phyloP scores from a whole-genome alignment of 1,140 invertebrate species.

The Pseudomyrmex pallidus region DNA sequence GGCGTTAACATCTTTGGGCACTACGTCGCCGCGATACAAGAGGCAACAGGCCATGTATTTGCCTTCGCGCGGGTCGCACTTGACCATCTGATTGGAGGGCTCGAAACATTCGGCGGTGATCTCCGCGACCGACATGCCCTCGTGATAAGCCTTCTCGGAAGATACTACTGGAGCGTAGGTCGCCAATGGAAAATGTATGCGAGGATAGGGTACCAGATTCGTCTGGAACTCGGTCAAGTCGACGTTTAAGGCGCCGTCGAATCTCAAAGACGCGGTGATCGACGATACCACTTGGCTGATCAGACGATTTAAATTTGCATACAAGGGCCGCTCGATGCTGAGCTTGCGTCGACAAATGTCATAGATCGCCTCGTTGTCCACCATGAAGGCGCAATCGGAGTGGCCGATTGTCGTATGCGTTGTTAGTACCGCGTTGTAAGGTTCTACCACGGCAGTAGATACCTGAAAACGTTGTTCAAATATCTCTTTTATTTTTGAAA shows the following conservation, averaged over 20 bases:
- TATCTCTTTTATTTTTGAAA: too few relatives aligned
- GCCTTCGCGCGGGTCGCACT: slow-evolving; percentile 69
- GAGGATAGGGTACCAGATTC: slow-evolving; percentile 69
- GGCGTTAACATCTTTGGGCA: slow-evolving; percentile 89
- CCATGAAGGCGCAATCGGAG: slow-evolving; percentile 73
- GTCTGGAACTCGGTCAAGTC: slow-evolving; percentile 72
- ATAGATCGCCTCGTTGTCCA: slow-evolving; percentile 71
- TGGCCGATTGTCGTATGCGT: slow-evolving; percentile 69
- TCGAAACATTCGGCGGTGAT: slow-evolving; percentile 72
- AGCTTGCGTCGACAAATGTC: slow-evolving; percentile 71
- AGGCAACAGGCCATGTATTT: slow-evolving; percentile 90
- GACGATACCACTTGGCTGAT: slow-evolving; percentile 72
- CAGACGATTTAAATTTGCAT: slow-evolving; percentile 69
- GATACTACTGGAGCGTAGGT: slow-evolving; percentile 71
- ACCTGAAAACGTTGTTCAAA: slow-evolving; percentile 46
- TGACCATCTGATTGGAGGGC: slow-evolving; percentile 71
- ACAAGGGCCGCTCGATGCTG: slow-evolving; percentile 66
- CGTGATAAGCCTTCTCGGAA: slow-evolving; percentile 68
- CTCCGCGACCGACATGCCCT: slow-evolving; percentile 71
- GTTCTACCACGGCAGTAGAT: slow-evolving; percentile 70
- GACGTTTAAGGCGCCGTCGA: slow-evolving; percentile 69
- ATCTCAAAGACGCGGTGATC: slow-evolving; percentile 70
- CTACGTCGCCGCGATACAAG: slow-evolving; percentile 68
- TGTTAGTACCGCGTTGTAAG: slow-evolving; percentile 68
- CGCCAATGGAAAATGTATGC: slow-evolving; percentile 67